Evolutionary conservation across 2,888 invertebrate species (phyloP).

Genomic region (Epistrophella euchroma): DNA sequence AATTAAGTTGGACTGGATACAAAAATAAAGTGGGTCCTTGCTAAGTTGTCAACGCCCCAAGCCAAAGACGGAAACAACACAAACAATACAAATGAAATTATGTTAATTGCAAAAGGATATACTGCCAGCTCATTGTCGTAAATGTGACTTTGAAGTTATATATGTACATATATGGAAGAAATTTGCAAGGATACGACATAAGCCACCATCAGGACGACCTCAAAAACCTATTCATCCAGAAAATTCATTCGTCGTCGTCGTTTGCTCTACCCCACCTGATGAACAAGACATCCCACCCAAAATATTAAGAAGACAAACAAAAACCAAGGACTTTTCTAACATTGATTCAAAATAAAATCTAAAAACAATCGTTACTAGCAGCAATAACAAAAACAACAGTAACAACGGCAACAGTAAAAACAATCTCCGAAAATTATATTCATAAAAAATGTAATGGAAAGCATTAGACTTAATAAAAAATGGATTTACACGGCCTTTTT

Average conservation of each 20-base stretch:
- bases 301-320: background rate
- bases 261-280: slow-evolving; percentile 30
- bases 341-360: slow-evolving; percentile 17
- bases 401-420: slow-evolving; percentile 46
- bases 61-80: slow-evolving; percentile 24
- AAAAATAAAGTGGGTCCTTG: slow-evolving; percentile 47
- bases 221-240: slow-evolving; percentile 33
- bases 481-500: slow-evolving; percentile 84
- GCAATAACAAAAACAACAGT: background rate
- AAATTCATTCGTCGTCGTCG: slow-evolving; percentile 6
- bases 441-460: slow-evolving; percentile 84
- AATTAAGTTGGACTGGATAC: slow-evolving; percentile 45
- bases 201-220: slow-evolving; percentile 8
- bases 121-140: slow-evolving; percentile 13
- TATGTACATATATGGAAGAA: slow-evolving; percentile 17
- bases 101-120: slow-evolving; percentile 61
- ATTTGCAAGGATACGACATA: slow-evolving; percentile 36
- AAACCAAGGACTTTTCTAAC: background rate
- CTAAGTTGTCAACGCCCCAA: slow-evolving; percentile 24
- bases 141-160: slow-evolving; percentile 15
- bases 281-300: slow-evolving; percentile 11
- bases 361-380: background rate
- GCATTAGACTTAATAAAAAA: slow-evolving; percentile 83
- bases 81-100: slow-evolving; percentile 56
- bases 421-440: slow-evolving; percentile 69